phyloP scores from a whole-genome alignment of 2,888 invertebrate species.

The Watsonalla cultraria region DNA sequence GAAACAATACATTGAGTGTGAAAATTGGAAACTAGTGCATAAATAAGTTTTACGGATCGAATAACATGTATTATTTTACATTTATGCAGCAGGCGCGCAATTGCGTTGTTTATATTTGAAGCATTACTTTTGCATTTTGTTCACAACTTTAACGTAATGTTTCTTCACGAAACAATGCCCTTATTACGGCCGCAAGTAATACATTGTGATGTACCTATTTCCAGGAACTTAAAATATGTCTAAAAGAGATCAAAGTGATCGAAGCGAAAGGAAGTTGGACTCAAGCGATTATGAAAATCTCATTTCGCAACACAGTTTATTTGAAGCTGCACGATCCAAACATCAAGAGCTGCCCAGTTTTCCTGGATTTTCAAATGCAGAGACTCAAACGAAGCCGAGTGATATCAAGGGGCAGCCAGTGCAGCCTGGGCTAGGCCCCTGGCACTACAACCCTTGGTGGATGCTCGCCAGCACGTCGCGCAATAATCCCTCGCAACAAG shows the following conservation, averaged over 20 bases:
- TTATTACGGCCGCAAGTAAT: constrained; percentile 4
- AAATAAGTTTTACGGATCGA: too few species aligned
- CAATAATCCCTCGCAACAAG: constrained; percentile 65
- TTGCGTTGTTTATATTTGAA: constrained; percentile 72
- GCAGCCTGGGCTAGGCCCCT: constrained; percentile 63
- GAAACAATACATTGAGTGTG: too few species aligned
- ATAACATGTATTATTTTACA: too few species aligned
- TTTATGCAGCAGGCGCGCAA: constrained; percentile 42
- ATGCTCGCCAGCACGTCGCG: constrained; percentile 74
- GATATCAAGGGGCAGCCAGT: constrained; percentile 62
- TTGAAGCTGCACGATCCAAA: constrained; percentile 64
- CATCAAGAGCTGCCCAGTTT: constrained; percentile 72
- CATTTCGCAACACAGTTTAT: constrained; percentile 72
- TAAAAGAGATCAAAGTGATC: constrained; percentile 70
- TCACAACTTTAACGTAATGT: constrained; percentile 4
- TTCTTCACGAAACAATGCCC: constrained; percentile 21
- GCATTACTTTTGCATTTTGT: constrained; percentile 5
- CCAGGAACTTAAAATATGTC: constrained; percentile 57
- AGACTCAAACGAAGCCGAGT: constrained; percentile 73
- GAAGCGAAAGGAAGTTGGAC: constrained; percentile 70
- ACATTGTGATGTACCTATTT: constrained; percentile 14
- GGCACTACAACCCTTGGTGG: constrained; percentile 78
- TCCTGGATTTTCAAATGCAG: constrained; percentile 73
- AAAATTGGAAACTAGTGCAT: too few species aligned
- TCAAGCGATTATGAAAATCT: constrained; percentile 71